Base-by-base conservation (phyloP, 2,797 vertebrate genomes). In the Neosalanx taihuensis region DNA sequence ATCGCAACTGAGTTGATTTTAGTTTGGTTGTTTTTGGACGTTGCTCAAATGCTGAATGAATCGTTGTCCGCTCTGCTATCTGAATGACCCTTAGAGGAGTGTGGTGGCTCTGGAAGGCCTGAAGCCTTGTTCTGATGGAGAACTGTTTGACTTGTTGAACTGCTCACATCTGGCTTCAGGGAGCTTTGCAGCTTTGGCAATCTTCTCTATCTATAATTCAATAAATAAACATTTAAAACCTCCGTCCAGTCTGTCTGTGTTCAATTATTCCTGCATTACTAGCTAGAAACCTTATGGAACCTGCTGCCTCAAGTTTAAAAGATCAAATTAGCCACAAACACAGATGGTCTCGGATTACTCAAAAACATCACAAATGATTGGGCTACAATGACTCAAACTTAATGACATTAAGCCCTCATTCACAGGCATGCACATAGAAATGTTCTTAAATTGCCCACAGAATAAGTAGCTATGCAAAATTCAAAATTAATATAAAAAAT, bases 101-200 rank as follows among this genome's bases (percentile, higher is more conserved):
- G 3, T 56, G 70, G 85, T 81, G 78, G 37, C 80, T 81, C 89
- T 84, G 29, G 65, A 73, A 67, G 75, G 71, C 66, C 57, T 81
- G 70, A 70, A n/a, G 31, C 73, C 74, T 87, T 79, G 80, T 83
- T 82, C 70, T 76, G 74, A 75, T 70, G 58, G 76, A 84, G 81
- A 80, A 9, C 17, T 75, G 81, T 86, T 88, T 85, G 83, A 78
- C 72, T 69, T 81, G 77, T 86, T 87, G 84, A 88, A 83, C 85
- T 84, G 80, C 89, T 90, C 81, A 87, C 76, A 84, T 89, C 78
- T 70, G 83, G 90, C 84, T 90, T 92, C 91, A 92, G 92, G 91
- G 90, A 93, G 89, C 89, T 90, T 91, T 90, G 84, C 85, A 88
- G 89, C 81, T 87, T 87, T 84, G 85, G 75, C 79, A 68, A 68